Conservation (phyloP, 2,113 vertebrate species). For the Dinomys branickii region DNA sequence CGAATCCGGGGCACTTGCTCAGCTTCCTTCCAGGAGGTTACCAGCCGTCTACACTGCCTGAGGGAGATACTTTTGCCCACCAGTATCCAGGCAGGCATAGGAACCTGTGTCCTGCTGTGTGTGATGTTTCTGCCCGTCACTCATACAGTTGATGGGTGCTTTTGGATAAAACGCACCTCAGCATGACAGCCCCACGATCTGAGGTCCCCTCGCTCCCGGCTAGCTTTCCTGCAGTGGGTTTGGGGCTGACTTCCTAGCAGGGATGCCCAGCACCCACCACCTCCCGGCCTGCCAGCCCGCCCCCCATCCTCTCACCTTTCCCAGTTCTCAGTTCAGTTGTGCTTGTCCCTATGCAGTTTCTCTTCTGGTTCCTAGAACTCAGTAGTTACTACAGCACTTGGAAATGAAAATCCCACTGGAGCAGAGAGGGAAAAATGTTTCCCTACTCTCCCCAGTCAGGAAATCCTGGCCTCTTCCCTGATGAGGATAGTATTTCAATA, state of each 20-base stretch:
- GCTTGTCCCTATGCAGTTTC: not conserved
- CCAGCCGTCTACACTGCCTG: not conserved
- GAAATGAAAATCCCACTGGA: conserved; percentile 38
- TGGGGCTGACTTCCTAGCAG: not conserved
- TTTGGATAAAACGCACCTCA: not conserved
- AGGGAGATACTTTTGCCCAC: not conserved
- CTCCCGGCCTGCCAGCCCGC: accelerated
- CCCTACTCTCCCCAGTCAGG: not conserved
- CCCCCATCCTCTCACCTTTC: not conserved
- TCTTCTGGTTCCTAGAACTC: not conserved
- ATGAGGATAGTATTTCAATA: not conserved
- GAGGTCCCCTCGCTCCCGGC: not conserved
- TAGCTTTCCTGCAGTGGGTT: not conserved
- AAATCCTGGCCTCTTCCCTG: not conserved
- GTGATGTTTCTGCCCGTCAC: not conserved
- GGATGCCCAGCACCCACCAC: not conserved
- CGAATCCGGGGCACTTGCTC: not conserved
- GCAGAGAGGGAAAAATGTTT: not conserved
- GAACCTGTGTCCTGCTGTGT: not conserved
- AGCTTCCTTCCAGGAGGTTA: not conserved
- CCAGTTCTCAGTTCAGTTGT: not conserved
- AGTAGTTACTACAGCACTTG: not conserved
- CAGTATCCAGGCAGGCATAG: not conserved
- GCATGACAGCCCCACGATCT: not conserved
- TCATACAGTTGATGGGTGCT: not conserved